A percentile compares a stretch with the other conserved stretches of the same genome.
Conservation (phyloP, 2,888 invertebrate genomes). For the Brachypalpus laphriformis region DNA sequence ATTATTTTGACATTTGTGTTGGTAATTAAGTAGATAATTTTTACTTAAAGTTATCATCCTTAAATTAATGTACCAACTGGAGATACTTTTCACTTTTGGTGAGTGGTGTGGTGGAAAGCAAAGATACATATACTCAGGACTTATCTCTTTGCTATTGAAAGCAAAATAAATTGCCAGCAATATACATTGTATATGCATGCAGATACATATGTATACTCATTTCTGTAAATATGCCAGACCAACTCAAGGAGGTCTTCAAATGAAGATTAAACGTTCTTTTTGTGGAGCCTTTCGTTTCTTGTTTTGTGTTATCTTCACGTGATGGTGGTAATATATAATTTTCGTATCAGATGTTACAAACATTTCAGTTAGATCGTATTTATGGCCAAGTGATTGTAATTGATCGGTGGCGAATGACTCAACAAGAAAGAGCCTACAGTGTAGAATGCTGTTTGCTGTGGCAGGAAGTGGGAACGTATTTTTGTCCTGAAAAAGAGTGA, state of each 20-base stretch:
- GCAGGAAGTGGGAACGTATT: not conserved
- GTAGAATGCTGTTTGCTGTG: not conserved
- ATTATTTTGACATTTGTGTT: conserved; percentile 71
- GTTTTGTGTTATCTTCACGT: conserved; percentile 38
- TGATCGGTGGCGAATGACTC: conserved; percentile 42
- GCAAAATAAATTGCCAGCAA: conserved; percentile 58
- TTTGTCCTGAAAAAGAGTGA: no score
- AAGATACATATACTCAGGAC: conserved; percentile 16
- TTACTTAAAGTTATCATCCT: conserved; percentile 65
- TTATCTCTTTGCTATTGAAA: conserved; percentile 42
- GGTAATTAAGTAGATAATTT: conserved; percentile 74
- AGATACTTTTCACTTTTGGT: conserved; percentile 49
- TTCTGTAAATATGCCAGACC: not conserved
- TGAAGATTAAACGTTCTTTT: conserved; percentile 36
- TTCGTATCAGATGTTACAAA: conserved; percentile 69
- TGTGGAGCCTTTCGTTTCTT: not conserved
- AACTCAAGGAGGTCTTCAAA: conserved; percentile 42
- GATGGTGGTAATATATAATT: conserved; percentile 69
- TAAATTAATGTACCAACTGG: conserved; percentile 49
- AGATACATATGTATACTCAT: not conserved
- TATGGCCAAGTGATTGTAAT: conserved; percentile 54
- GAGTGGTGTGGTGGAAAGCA: no score
- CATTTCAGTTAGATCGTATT: conserved; percentile 69
- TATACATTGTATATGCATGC: not conserved
- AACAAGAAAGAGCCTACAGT: not conserved